Base-by-base conservation (phyloP, 2,113 vertebrate species). In the Pluvialis apricaria region DNA sequence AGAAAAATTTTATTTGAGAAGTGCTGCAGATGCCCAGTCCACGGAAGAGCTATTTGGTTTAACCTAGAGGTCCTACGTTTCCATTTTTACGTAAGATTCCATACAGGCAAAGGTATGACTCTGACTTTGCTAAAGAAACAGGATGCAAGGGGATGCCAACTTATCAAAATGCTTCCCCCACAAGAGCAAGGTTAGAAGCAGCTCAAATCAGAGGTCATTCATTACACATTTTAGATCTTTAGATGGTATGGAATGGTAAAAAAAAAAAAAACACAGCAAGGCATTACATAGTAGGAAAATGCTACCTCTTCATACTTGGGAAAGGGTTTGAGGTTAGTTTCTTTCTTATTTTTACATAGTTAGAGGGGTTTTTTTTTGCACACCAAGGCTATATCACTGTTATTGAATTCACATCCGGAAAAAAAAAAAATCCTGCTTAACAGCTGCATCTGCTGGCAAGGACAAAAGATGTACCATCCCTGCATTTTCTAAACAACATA, bases 371-470 rank as follows among this genome's bases (percentile, higher is more conserved):
- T 5, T 29, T 8, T 13, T 70, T 61, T 32, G 20, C 32, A 73
- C 80, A 89, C 91, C 89, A 95, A 96, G 96, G 78, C 87, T 70
- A 84, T 58, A 82, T 86, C 92, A 94, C 91, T 96, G 62, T 93
- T 91, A 94, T 9, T 85, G 68, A 88, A 90, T 61, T 62, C 62
- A 52, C 52, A 72, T 11, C 1, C 2, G 2, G 25, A 38, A 69
- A 64, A 58, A 93, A 95, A 92, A 36, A 42, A n/a, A 68, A 75
- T 65, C 84, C 76, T 73, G 44, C 82, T 60, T 86, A 97, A 96
- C 91, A 96, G 88, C 94, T 97, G 90, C 80, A 92, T 95, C 94
- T 98, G 86, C 93, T 97, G 96, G 75, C 90, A 93, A 94, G 94
- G 91, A 97, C 96, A 97, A 97, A 97, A 94, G 57, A 86, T 42